Evolutionary conservation across 2,888 invertebrate species (phyloP), one percentile per base, ranked within the genome.

Genomic region (Penaeus monodon): DNA sequence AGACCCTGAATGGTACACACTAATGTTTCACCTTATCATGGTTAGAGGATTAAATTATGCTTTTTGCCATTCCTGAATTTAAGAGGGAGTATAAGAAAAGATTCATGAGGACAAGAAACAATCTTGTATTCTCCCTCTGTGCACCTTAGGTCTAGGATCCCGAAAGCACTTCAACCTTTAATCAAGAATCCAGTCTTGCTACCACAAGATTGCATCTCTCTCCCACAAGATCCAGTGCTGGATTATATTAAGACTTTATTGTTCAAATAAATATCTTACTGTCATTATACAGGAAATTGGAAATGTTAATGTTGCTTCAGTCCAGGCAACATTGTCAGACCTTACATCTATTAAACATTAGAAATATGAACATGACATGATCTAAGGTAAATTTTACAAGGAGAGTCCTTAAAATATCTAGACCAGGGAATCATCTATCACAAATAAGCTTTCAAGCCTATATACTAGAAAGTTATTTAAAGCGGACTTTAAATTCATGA

Each of bases 241-340:
- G 49, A 33, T 22, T 49, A 77, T 38, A 44, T 77, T 44, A 17
- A 22, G 22, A 44, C 38, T 77, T 44, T 38, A 4, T 49, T 49
- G 17, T 49, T 38, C 1, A 44, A 49, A 76, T 38, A 44, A 76
- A 49, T 33, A 44, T 44, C 44, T 76, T 44, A 44, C 44, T n/a
- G 2, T 76, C 2, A 77, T 38, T 77, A 44, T 77, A 38, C 17
- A 77, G 49, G 77, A 77, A 77, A 44, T 77, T 77, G n/a, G 77
- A 44, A 10, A 12, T 44, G 77, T 44, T 77, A 38, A 44, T 77
- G 77, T 44, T 77, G 7, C 49, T 77, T 17, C 44, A 44, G 24
- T 77, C 38, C 8, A 49, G 77, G 44, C 77, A 77, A 77, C 77
- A 49, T 0, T 38, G 77, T 77, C 77, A 38, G 22, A 77, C 77